Evolutionary conservation across 2,113 vertebrate species (phyloP).

Genomic region (Scomber colias): DNA sequence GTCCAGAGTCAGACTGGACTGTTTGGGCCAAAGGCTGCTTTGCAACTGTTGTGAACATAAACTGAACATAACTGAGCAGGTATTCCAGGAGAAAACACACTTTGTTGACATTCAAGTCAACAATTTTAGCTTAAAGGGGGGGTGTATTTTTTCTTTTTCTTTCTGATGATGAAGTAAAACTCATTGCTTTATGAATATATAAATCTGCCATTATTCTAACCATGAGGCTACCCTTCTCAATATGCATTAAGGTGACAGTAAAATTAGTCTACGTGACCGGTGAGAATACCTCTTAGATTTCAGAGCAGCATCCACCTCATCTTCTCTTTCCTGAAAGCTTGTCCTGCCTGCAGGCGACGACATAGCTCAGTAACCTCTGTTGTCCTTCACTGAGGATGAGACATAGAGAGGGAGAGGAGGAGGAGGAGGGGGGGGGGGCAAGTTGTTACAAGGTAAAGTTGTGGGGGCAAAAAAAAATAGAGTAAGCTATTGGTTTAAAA

Average conservation of each 20-base stretch:
- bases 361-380: slow-evolving; percentile 45
- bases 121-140: background rate
- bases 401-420: background rate
- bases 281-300: background rate
- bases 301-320: slow-evolving; percentile 19
- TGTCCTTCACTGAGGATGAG: slow-evolving; percentile 50
- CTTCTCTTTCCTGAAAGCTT: slow-evolving; percentile 13
- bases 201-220: background rate
- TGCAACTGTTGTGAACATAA: slow-evolving; percentile 1
- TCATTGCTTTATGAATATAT: background rate
- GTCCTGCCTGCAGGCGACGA: slow-evolving; percentile 42
- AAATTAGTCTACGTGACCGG: background rate
- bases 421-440: background rate
- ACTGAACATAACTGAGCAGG: background rate
- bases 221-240: background rate
- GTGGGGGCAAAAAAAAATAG: background rate
- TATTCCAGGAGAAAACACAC: background rate
- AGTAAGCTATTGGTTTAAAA: slow-evolving; percentile 5
- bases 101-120: background rate
- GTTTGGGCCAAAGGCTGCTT: slow-evolving; percentile 18
- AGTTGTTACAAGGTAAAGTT: slow-evolving; percentile 17
- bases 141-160: background rate
- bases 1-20: slow-evolving; percentile 38
- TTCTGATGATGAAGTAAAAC: too few relatives aligned
- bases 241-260: slow-evolving; percentile 1